Evolutionary conservation across 2,113 vertebrate genomes (phyloP), one percentile per base, ranked within the genome.

Genomic region (Ciconia stormi): DNA sequence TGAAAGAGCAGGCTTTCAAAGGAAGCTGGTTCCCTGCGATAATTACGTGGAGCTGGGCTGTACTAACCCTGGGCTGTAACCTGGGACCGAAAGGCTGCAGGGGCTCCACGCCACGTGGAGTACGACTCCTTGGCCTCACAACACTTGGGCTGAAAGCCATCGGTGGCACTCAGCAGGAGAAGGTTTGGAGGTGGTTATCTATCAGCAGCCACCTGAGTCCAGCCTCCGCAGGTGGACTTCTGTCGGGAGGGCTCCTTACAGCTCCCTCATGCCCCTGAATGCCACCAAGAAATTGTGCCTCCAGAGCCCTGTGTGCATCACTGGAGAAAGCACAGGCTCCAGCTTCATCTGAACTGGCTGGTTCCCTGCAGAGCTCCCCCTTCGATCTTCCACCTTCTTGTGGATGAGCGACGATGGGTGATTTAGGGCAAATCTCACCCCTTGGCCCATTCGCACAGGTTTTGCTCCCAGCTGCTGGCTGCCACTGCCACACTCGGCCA

Each of bases 1-100:
- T 93, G 86, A 94, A 97, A 94, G 88, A 80, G 29, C n/a, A 42
- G 53, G 53, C 46, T 69, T 71, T 93, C 77, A 90, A 94, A 94
- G 42, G 81, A 89, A 86, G 69, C 62, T 80, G 78, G 47, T 95
- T 96, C 84, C 71, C 49, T 72, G 80, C 0, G 0, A 18, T 65
- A 56, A 69, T 67, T 76, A 40, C 2, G 0, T 3, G 42, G 71
- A 93, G 25, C 50, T 62, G 58, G 46, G 44, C 80, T 87, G 56
- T 19, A 11, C 52, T 15, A 79, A 32, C 40, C 56, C 65, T 46
- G 46, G n/a, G 8, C 34, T 62, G 10, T 21, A 69, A 55, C 21
- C 74, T 47, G 87, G n/a, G 58, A 30, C 26, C 0, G 8, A 80
- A 85, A 73, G 66, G 73, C 59, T 82, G 65, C 21, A 29, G 36